Base-by-base conservation (phyloP, 2,113 vertebrate genomes). In the Pungitius pungitius region DNA sequence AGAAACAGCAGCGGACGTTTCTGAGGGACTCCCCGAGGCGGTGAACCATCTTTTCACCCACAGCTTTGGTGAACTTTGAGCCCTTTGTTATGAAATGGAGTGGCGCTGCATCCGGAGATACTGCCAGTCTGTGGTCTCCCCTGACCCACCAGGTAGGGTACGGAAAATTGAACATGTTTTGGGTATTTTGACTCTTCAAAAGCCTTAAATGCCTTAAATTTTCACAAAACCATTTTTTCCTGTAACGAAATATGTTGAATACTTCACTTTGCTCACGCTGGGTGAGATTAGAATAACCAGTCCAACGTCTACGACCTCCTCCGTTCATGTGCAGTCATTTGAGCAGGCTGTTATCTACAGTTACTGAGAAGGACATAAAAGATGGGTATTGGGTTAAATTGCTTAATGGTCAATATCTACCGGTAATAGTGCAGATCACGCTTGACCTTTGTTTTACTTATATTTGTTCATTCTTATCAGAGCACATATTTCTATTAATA, bases 81-180 rank as follows among this genome's bases (percentile, higher is more conserved):
- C 27, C 1, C 6, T 60, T 79, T 79, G 56, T 77, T 76, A 42
- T 66, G 24, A 84, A 74, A 92, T 91, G 89, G 89, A 91, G 52
- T 73, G 78, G 64, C 1, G 4, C 49, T 64, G 83, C 68, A 64
- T 22, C 42, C 78, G 77, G 69, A 88, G 47, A 65, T 43, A 69
- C 76, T 33, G 1, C 59, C n/a, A 55, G 14, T 55, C 85, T 59
- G 33, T 47, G 68, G 58, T 63, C 43, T 77, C 52, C 20, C 26
- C 8, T 0, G 81, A 87, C 17, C 75, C 55, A 43, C n/a, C 82
- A 87, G 87, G 88, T 89, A 90, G 6, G 66, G 22, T 59, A 20
- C 11, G 33, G 37, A 67, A 54, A 39, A 8, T 54, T 33, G 3
- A 52, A 33, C 59, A 42, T 26, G 20, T 27, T 77, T 61, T 15